Base-by-base conservation (phyloP, 2,888 invertebrate genomes). In the Drosophila antonietae region DNA sequence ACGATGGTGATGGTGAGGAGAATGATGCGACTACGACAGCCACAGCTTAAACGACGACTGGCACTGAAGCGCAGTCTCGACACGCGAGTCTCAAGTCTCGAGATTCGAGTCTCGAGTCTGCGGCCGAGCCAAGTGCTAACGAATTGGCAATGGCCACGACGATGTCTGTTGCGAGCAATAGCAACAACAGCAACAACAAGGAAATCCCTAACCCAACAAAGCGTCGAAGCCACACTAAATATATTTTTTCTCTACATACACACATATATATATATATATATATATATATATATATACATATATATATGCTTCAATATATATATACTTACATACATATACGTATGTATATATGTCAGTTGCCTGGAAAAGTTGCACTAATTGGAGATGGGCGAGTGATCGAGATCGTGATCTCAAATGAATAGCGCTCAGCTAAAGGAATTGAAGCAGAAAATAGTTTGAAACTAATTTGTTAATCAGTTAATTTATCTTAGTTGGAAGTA, bases 81-180 rank as follows among this genome's bases (percentile, higher is more conserved):
- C 12, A 47, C 55, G 31, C 41, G 14, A 37, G 46, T 14, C 49
- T 35, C 15, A 23, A 58, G 66, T 20, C 20, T 53, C 39, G 20
- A 59, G 31, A 10, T 9, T 35, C 14, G 37, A 37, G 12, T 39
- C 15, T 14, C 39, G 41, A 41, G n/a, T 41, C 62, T 14, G 52
- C 14, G 35, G 59, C 72, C 61, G 65, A 65, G 85, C 86, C 89
- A 86, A 87, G 84, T 89, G 89, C 87, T 86, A 86, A 86, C 87
- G 88, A 86, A 89, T 86, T 86, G 87, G 89, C 81, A 88, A 86
- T 81, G 78, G 81, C 75, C 70, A 73, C 75, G 73, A 62, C 65
- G 68, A 75, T 70, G 83, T 73, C 73, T 69, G 61, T 55, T 59
- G 59, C 55, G 44, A 73, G 33, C 41, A 66, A 63, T 18, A 57